Evolutionary conservation across 2,797 vertebrate genomes (phyloP).

Genomic region (Alauda arvensis): DNA sequence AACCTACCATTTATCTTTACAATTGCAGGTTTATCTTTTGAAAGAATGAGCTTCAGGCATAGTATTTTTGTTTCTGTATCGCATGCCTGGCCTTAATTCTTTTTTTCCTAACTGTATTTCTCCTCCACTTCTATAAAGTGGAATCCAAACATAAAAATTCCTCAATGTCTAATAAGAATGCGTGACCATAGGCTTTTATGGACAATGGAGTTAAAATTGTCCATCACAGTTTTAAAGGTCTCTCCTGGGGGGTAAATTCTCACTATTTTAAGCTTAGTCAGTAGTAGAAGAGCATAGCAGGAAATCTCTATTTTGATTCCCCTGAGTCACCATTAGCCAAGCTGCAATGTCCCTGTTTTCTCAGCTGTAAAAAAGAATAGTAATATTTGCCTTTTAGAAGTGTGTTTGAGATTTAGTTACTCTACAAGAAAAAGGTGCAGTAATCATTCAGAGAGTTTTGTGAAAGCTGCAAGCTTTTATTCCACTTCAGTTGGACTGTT

Average conservation of each 20-base stretch:
- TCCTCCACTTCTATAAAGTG: not conserved
- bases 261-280: not conserved
- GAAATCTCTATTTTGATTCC: slow-evolving; percentile 19
- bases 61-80: slow-evolving; percentile 36
- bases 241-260: slow-evolving; percentile 2
- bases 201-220: slow-evolving; percentile 7
- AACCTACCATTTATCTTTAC: slow-evolving; percentile 28
- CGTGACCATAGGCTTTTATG: not conserved
- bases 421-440: not conserved
- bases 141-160: slow-evolving; percentile 13
- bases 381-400: not conserved
- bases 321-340: not conserved
- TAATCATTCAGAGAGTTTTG: not conserved
- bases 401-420: not conserved
- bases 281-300: not conserved
- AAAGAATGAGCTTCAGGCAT: slow-evolving; percentile 15
- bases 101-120: slow-evolving; percentile 1
- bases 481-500: not conserved
- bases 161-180: slow-evolving; percentile 5
- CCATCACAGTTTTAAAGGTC: not conserved
- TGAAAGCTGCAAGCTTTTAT: not conserved
- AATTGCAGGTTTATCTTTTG: slow-evolving; percentile 38
- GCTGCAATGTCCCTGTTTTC: not conserved
- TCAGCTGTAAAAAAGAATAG: not conserved
- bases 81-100: slow-evolving; percentile 17